Conservation (phyloP, 92 coral and sea anemone genomes). For the Zoanthus gigantus region DNA sequence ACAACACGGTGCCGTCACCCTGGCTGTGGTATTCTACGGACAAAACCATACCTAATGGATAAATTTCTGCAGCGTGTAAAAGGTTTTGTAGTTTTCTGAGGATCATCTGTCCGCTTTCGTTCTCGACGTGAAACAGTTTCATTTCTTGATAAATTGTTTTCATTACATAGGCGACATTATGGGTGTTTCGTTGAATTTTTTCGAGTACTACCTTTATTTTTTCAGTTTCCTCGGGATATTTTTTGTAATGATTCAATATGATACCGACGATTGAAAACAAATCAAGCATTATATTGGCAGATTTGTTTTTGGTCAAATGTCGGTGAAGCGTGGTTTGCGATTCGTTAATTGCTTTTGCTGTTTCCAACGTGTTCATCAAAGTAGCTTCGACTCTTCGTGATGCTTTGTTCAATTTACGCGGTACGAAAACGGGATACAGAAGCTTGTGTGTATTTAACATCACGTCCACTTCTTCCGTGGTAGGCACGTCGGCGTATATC, state of each 20-base stretch:
- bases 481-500: neutral
- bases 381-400: neutral
- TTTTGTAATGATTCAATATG: neutral
- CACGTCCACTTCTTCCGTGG: neutral
- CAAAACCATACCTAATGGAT: neutral
- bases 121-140: neutral
- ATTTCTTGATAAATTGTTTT: constrained; percentile 2
- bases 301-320: neutral
- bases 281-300: neutral
- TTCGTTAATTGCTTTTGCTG: neutral
- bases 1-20: neutral
- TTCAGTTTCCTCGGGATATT: neutral
- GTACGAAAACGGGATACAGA: neutral
- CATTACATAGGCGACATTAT: neutral
- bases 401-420: neutral
- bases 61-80: neutral
- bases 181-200: neutral
- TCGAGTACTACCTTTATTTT: neutral
- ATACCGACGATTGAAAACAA: neutral
- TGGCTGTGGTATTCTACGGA: neutral
- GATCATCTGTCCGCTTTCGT: neutral
- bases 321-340: neutral
- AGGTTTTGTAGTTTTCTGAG: neutral
- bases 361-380: no score
- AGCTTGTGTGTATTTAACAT: neutral